Evolutionary conservation across 2,888 invertebrate species (phyloP).

Genomic region (Phortica okadai): DNA sequence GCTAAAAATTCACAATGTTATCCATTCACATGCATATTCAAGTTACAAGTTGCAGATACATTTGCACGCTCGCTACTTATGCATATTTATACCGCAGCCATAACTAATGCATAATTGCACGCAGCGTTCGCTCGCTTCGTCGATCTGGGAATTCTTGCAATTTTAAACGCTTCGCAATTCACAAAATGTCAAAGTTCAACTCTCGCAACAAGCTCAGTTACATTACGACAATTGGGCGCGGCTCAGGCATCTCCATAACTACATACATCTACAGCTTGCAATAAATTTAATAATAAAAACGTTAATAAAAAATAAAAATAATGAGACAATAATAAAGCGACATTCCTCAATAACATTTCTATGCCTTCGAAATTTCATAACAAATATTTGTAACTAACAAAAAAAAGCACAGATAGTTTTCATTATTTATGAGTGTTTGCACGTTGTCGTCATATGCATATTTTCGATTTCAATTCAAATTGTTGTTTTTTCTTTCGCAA

Average conservation of each 20-base stretch:
- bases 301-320: background rate
- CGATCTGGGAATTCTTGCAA: slow-evolving; percentile 9
- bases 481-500: background rate
- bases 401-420: background rate
- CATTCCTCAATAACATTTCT: background rate
- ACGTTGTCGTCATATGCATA: slow-evolving; percentile 1
- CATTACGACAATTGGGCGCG: slow-evolving; percentile 2
- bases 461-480: background rate
- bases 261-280: background rate
- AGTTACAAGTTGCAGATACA: background rate
- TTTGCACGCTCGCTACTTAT: slow-evolving; percentile 50
- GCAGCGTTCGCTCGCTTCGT: slow-evolving; percentile 26
- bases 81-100: slow-evolving; percentile 51
- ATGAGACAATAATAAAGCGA: background rate
- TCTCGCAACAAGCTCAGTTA: background rate
- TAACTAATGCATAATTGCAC: slow-evolving; percentile 67
- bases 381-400: no score
- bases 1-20: slow-evolving; percentile 51
- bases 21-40: slow-evolving; percentile 7
- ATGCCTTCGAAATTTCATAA: background rate
- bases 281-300: background rate
- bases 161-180: background rate
- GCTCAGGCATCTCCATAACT: background rate
- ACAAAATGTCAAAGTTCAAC: slow-evolving; percentile 30
- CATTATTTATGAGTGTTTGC: slow-evolving; percentile 22